A percentile compares a stretch with the other conserved stretches of the same genome.
Conservation (phyloP, 2,888 invertebrate species). For the Chloromyia formosa region DNA sequence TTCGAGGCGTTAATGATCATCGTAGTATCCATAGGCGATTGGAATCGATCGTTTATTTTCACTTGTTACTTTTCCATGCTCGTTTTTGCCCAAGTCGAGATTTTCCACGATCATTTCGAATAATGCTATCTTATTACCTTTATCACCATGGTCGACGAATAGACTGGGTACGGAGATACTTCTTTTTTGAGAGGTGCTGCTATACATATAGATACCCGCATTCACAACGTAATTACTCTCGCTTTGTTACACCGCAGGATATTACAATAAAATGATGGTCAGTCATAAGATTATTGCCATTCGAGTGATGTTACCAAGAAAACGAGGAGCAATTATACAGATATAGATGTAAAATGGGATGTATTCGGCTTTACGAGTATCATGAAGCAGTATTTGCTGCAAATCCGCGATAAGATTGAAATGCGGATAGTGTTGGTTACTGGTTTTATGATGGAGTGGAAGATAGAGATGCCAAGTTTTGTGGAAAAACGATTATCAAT, state of each 20-base stretch:
- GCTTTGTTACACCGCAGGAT: slow-evolving; percentile 41
- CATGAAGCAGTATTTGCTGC: not conserved
- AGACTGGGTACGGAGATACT: not conserved
- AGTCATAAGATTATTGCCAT: slow-evolving; percentile 39
- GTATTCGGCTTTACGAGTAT: not conserved
- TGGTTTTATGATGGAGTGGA: too few relatives aligned
- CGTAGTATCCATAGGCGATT: slow-evolving; percentile 38
- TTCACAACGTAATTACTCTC: slow-evolving; percentile 35
- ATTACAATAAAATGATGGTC: slow-evolving; percentile 39
- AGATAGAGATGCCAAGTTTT: too few relatives aligned
- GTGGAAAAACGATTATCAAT: too few relatives aligned
- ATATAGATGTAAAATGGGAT: slow-evolving; percentile 28
- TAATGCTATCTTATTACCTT: slow-evolving; percentile 40
- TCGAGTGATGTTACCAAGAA: slow-evolving; percentile 24
- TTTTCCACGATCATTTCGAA: slow-evolving; percentile 38
- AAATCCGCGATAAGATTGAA: not conserved
- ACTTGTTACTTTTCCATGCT: slow-evolving; percentile 33
- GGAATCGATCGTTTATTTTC: slow-evolving; percentile 43
- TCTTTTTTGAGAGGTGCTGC: not conserved
- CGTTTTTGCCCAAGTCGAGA: slow-evolving; percentile 29
- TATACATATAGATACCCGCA: slow-evolving; percentile 5
- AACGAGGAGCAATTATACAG: slow-evolving; percentile 34
- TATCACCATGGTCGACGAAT: slow-evolving; percentile 22
- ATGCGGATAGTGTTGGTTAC: too few relatives aligned
- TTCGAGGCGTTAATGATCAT: slow-evolving; percentile 39